phyloP scores from a whole-genome alignment of 2,113 vertebrate genomes.

The Ailuropoda melanoleuca region DNA sequence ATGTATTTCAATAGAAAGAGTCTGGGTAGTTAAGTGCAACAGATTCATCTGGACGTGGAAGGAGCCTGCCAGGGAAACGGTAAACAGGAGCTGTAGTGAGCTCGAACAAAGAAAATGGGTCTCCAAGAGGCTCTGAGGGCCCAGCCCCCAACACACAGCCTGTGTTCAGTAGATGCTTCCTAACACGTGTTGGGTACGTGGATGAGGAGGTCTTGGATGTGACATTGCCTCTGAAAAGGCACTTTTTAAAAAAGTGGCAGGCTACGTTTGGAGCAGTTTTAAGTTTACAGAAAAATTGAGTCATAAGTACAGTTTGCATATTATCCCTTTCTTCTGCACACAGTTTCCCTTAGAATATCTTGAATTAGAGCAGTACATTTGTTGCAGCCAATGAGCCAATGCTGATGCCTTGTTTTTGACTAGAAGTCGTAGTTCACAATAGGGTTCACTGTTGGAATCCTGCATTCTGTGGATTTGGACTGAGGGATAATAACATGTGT shows the following conservation, averaged over 20 bases:
- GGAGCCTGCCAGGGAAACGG: neutral
- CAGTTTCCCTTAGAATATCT: rapidly evolving
- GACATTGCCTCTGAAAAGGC: neutral
- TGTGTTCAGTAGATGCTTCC: rapidly evolving
- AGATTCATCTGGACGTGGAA: neutral
- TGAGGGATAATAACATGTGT: rapidly evolving
- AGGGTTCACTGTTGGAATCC: too few species aligned
- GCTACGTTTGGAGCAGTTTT: neutral
- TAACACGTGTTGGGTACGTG: rapidly evolving
- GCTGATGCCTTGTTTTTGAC: rapidly evolving
- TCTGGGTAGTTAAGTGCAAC: rapidly evolving
- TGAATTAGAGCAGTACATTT: rapidly evolving
- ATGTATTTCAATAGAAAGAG: neutral
- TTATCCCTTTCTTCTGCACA: neutral
- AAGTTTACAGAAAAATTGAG: neutral
- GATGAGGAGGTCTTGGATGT: rapidly evolving
- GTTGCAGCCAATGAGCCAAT: rapidly evolving
- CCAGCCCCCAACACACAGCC: too few species aligned
- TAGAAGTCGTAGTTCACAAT: rapidly evolving
- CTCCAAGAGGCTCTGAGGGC: rapidly evolving
- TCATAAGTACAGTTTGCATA: too few species aligned
- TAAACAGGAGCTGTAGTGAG: rapidly evolving
- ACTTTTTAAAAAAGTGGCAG: neutral
- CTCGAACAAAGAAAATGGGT: neutral
- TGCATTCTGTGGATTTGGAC: neutral